These are phyloP conservation scores for Pterois miles DNA, from an alignment of 2,797 vertebrate species.

Conservation along the genomic window DNA sequence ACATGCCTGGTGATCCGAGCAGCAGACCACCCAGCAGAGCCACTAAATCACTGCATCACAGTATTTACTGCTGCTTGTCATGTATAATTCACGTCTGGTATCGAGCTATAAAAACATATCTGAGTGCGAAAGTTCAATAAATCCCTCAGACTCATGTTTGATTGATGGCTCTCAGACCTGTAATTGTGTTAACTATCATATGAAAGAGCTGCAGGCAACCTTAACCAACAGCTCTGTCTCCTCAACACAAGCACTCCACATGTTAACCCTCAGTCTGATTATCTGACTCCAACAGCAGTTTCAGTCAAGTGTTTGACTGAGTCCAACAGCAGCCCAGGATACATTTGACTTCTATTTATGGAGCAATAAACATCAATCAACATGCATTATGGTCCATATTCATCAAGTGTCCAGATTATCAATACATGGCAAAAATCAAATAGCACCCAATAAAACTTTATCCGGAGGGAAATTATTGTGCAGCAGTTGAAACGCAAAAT, in stretches of 20 bases:
- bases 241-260: no score
- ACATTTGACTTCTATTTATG: neutral
- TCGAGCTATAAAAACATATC: constrained; percentile 23
- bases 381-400: no score
- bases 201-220: neutral
- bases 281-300: no score
- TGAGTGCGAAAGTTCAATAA: constrained; percentile 17
- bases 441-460: no score
- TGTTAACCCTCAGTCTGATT: no score
- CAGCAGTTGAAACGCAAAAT: no score
- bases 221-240: no score
- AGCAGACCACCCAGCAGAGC: constrained; percentile 14
- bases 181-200: neutral
- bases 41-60: neutral
- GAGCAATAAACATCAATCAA: neutral
- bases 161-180: neutral
- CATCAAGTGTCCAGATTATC: neutral
- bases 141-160: neutral
- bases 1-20: no score
- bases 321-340: neutral
- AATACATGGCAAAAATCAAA: no score
- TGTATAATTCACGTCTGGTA: neutral
- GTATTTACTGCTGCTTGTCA: neutral
- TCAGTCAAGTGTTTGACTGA: no score
- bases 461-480: no score